Evolutionary conservation across 2,888 invertebrate genomes (phyloP).

Genomic region (Pandemis heparana): DNA sequence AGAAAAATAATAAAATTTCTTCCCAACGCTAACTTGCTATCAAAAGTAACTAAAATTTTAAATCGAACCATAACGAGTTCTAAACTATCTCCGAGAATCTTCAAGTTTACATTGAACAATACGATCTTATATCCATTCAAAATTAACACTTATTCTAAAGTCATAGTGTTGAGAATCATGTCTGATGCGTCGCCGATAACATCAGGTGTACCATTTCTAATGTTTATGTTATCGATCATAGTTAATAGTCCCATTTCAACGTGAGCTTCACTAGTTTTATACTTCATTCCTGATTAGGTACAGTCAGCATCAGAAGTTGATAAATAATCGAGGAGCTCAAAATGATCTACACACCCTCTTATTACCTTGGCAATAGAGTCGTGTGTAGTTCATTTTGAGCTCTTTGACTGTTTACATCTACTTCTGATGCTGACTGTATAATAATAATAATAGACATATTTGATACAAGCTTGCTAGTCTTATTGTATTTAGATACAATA

Average conservation of each 20-base stretch:
- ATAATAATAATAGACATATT: too few species aligned
- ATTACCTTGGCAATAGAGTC: too few species aligned
- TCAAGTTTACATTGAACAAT: conserved; percentile 27
- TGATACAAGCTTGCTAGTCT: too few species aligned
- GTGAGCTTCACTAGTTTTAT: conserved; percentile 36
- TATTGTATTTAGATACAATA: too few species aligned
- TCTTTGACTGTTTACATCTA: too few species aligned
- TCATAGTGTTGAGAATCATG: background rate
- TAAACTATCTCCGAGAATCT: conserved; percentile 31
- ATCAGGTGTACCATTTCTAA: conserved; percentile 39
- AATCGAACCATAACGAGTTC: conserved; percentile 31
- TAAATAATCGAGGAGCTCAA: too few species aligned
- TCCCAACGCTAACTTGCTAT: background rate
- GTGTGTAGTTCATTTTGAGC: too few species aligned
- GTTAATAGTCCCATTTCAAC: conserved; percentile 40
- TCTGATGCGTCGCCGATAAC: conserved; percentile 3
- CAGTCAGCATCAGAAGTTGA: too few species aligned
- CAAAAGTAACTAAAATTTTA: conserved; percentile 17
- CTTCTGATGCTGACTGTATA: too few species aligned
- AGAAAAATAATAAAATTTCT: background rate
- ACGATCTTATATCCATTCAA: background rate
- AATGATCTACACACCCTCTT: too few species aligned
- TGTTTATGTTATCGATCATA: conserved; percentile 43
- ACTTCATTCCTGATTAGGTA: background rate
- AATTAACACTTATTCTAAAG: conserved; percentile 3